Conservation (phyloP, 2,888 invertebrate genomes). For the Drosophila dives region DNA sequence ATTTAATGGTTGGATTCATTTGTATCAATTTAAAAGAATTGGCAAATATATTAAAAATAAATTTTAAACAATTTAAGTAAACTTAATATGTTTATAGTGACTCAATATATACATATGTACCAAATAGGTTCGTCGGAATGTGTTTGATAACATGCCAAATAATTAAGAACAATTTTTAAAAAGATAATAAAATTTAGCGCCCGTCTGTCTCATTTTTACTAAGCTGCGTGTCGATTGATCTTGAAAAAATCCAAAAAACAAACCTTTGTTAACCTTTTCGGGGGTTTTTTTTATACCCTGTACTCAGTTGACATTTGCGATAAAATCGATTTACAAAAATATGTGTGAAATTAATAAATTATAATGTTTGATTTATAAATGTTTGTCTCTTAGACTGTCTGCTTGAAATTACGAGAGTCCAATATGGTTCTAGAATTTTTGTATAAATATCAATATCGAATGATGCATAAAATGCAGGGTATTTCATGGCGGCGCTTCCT, state of each 20-base stretch:
- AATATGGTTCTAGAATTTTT: not conserved
- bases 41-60: not conserved
- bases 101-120: not conserved
- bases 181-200: not conserved
- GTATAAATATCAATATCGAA: not conserved
- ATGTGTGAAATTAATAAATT: not conserved
- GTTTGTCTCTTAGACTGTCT: not conserved
- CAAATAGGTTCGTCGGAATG: no score
- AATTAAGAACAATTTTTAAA: not conserved
- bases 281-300: slow-evolving; percentile 2
- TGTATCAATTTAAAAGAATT: not conserved
- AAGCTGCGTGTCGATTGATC: slow-evolving; percentile 9
- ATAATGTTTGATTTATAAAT: not conserved
- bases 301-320: not conserved
- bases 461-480: not conserved
- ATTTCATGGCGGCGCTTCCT: not conserved
- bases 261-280: not conserved
- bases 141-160: not conserved
- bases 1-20: not conserved
- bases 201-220: not conserved
- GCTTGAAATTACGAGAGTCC: not conserved
- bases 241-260: slow-evolving; percentile 9
- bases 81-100: not conserved
- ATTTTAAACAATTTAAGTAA: not conserved
- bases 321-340: not conserved